These are phyloP conservation scores for Lasiurus borealis DNA, from an alignment of 2,113 vertebrate species.

Conservation along the genomic window DNA sequence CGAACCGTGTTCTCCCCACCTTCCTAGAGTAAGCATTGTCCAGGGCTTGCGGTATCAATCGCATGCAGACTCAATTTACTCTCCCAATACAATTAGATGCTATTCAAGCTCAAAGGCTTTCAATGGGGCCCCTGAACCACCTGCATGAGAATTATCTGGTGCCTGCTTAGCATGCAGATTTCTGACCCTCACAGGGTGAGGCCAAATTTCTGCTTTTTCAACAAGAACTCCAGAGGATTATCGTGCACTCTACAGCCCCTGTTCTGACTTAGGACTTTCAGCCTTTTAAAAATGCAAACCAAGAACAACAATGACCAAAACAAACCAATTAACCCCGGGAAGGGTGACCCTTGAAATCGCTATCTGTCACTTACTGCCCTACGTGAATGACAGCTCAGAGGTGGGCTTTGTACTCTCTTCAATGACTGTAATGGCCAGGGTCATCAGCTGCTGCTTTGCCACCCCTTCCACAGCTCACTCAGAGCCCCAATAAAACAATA, in stretches of 20 bases:
- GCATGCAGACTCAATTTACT: background rate
- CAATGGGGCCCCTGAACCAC: background rate
- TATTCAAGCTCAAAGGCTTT: background rate
- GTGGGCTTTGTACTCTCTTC: background rate
- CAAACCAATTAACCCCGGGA: background rate
- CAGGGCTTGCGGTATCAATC: background rate
- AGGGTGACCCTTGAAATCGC: background rate
- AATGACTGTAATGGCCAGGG: background rate
- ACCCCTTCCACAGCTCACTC: background rate
- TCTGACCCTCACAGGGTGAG: background rate
- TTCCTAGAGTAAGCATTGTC: background rate
- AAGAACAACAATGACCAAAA: background rate
- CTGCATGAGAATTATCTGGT: background rate
- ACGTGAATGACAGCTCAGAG: background rate
- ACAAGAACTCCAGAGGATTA: background rate
- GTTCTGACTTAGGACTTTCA: background rate
- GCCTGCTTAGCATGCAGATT: background rate
- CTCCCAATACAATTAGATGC: background rate
- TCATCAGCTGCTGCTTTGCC: background rate
- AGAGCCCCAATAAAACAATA: background rate
- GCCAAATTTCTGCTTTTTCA: background rate
- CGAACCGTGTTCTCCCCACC: background rate
- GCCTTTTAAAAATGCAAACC: constrained; percentile 38
- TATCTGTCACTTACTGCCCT: background rate
- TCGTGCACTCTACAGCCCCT: background rate